Evolutionary conservation across 2,888 invertebrate species (phyloP).

Genomic region (Cephonodes hylas): DNA sequence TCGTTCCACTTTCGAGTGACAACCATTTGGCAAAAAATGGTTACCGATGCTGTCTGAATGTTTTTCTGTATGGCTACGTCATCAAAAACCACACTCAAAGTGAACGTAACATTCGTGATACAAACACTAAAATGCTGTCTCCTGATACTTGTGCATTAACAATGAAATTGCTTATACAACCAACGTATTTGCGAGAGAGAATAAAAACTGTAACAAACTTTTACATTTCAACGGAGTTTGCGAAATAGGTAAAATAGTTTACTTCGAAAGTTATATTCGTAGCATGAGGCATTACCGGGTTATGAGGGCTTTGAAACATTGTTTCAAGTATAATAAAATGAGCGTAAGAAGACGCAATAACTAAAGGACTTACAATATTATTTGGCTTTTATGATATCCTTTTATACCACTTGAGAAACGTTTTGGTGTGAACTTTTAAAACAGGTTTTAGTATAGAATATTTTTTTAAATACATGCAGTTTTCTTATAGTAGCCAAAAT

Average conservation of each 20-base stretch:
- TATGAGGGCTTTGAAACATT: neutral
- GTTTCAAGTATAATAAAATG: neutral
- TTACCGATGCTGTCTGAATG: neutral
- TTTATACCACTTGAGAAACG: too few relatives aligned
- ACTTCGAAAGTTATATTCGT: neutral
- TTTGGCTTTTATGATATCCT: neutral
- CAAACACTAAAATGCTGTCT: neutral
- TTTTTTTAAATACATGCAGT: too few relatives aligned
- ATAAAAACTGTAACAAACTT: constrained; percentile 7
- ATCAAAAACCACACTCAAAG: neutral
- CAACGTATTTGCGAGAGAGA: neutral
- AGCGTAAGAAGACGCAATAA: neutral
- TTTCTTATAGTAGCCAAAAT: too few relatives aligned
- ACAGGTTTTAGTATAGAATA: too few relatives aligned
- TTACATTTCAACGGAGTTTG: constrained; percentile 8
- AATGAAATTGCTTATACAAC: neutral
- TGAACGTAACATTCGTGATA: neutral
- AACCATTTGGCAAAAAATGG: neutral
- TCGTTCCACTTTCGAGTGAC: neutral
- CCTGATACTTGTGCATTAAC: neutral
- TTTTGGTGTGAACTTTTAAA: too few relatives aligned
- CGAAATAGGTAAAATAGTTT: constrained; percentile 9
- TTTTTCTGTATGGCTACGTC: neutral
- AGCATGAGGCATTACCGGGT: neutral
- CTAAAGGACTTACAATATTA: neutral